A percentile compares a stretch with the other conserved stretches of the same genome.
phyloP scores from a whole-genome alignment of 2,113 vertebrate genomes.

The Bos taurus region DNA sequence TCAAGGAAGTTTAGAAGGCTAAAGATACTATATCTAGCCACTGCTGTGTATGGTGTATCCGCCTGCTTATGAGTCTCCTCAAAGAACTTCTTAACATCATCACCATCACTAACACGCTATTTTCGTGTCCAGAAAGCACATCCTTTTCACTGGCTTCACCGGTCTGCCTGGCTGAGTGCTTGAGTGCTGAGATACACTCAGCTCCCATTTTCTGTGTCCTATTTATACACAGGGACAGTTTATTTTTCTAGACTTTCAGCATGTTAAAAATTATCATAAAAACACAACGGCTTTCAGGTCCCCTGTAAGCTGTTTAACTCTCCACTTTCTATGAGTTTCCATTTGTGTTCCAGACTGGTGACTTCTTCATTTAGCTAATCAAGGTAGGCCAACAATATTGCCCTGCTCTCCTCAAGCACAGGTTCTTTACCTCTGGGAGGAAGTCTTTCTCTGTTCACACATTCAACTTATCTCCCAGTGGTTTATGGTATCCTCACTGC shows the following conservation, averaged over 20 bases:
- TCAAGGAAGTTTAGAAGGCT: neutral
- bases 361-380: neutral
- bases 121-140: neutral
- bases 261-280: neutral
- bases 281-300: neutral
- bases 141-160: neutral
- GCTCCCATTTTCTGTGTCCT: neutral
- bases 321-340: neutral
- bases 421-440: neutral
- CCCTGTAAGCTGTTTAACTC: neutral
- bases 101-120: neutral
- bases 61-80: neutral
- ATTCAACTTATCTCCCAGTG: neutral
- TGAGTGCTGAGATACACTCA: neutral
- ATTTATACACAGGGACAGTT: neutral
- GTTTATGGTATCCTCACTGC: neutral
- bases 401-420: neutral
- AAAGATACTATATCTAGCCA: neutral
- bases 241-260: neutral
- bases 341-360: neutral
- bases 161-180: neutral
- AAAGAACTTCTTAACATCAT: neutral
- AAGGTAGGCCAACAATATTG: neutral
- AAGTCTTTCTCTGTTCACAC: neutral
- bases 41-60: neutral